These are phyloP conservation scores for Trachelipus rathkii DNA, from an alignment of 1,140 invertebrate species.

Conservation along the genomic window DNA sequence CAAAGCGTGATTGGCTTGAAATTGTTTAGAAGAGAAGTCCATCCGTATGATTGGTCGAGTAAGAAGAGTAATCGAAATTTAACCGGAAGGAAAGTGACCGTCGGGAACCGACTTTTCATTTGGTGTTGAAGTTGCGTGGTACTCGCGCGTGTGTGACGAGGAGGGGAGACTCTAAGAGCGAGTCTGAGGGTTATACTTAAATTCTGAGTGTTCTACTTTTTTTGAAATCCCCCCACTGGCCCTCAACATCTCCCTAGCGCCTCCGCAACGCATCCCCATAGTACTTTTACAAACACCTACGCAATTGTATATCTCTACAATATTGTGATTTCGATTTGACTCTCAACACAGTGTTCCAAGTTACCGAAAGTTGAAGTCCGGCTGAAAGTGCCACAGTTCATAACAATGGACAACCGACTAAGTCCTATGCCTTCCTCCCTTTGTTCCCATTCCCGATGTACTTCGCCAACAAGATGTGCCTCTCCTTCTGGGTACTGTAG, in stretches of 20 bases:
- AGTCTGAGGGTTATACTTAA: neutral
- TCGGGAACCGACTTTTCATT: neutral
- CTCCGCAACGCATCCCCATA: neutral
- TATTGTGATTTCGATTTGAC: neutral
- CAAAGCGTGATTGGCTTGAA: neutral
- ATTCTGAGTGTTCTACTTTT: neutral
- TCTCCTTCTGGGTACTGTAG: neutral
- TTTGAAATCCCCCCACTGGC: neutral
- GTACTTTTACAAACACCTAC: neutral
- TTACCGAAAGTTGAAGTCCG: too few relatives aligned
- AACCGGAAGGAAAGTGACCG: neutral
- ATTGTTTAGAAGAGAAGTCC: neutral
- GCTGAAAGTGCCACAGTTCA: neutral
- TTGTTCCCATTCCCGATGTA: neutral
- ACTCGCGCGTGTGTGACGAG: constrained; percentile 1
- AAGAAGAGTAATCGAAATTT: neutral
- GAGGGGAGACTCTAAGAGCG: neutral
- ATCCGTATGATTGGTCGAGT: neutral
- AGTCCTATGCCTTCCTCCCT: neutral
- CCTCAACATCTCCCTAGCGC: neutral
- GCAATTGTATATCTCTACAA: neutral
- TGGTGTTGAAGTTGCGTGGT: neutral
- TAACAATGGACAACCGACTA: neutral
- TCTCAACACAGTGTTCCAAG: neutral
- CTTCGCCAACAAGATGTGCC: neutral